Percentiles rank a stretch among this genome's conserved stretches.
Conservation (phyloP, 2,797 vertebrate species). For the Momotus momota region DNA sequence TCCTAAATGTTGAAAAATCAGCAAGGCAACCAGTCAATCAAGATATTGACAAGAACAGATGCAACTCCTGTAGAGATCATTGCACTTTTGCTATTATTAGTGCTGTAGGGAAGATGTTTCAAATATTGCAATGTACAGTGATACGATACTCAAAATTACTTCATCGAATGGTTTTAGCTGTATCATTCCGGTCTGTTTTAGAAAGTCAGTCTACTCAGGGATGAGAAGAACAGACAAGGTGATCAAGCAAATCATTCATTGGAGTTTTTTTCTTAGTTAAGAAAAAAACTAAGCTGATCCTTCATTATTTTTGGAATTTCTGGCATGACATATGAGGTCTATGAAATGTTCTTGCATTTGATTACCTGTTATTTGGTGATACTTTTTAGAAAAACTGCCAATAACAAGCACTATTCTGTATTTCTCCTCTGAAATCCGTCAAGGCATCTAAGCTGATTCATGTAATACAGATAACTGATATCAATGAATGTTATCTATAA, state of each 20-base stretch:
- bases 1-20: not conserved
- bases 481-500: not conserved
- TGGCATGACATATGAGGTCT: not conserved
- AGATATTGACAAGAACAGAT: not conserved
- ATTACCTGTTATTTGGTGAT: not conserved
- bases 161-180: not conserved
- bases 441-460: not conserved
- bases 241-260: not conserved
- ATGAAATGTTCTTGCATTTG: not conserved
- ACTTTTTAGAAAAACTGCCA: not conserved
- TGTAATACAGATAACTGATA: not conserved
- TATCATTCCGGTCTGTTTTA: not conserved
- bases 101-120: not conserved
- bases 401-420: not conserved
- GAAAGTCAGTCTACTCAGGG: not conserved
- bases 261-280: not conserved
- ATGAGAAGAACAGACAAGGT: not conserved
- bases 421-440: not conserved
- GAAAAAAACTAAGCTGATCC: not conserved
- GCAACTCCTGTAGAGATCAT: not conserved
- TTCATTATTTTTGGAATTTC: not conserved
- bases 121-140: not conserved
- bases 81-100: not conserved
- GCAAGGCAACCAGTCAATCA: not conserved
- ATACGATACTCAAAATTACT: not conserved